Evolutionary conservation across 2,113 vertebrate species (phyloP).

Genomic region (Paradoxurus hermaphroditus): DNA sequence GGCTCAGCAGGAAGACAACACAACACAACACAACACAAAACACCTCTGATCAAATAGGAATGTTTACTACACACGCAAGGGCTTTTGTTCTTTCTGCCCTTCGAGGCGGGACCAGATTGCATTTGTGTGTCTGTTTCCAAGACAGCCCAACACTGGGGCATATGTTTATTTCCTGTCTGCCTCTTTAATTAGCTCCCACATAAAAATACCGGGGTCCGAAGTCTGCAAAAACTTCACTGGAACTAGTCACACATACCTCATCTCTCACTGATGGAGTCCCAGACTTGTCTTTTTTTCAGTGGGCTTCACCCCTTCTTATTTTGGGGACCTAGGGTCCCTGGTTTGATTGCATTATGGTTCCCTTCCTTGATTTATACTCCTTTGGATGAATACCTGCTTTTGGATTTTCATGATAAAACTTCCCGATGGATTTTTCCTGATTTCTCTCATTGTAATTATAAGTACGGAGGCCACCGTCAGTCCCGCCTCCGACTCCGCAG

Average conservation of each 20-base stretch:
- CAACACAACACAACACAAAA: neutral
- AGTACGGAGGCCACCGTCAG: accelerated
- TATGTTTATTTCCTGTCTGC: neutral
- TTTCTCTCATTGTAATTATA: neutral
- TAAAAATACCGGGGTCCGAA: neutral
- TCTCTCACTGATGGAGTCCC: neutral
- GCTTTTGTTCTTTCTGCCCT: neutral
- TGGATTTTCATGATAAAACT: neutral
- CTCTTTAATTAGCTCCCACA: neutral
- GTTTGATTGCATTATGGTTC: neutral
- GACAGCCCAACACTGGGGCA: neutral
- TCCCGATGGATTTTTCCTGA: neutral
- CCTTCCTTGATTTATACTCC: neutral
- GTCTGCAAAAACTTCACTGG: neutral
- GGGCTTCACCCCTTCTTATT: neutral
- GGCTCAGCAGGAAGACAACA: neutral
- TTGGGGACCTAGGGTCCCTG: neutral
- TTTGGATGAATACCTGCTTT: neutral
- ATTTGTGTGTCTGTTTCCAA: neutral
- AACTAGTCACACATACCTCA: accelerated
- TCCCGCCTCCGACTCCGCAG: neutral
- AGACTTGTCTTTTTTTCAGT: neutral
- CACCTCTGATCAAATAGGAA: neutral
- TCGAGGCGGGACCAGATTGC: neutral
- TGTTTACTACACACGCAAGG: too few species aligned